phyloP scores from a whole-genome alignment of 2,888 invertebrate genomes.

The Hoplodrina ambigua region DNA sequence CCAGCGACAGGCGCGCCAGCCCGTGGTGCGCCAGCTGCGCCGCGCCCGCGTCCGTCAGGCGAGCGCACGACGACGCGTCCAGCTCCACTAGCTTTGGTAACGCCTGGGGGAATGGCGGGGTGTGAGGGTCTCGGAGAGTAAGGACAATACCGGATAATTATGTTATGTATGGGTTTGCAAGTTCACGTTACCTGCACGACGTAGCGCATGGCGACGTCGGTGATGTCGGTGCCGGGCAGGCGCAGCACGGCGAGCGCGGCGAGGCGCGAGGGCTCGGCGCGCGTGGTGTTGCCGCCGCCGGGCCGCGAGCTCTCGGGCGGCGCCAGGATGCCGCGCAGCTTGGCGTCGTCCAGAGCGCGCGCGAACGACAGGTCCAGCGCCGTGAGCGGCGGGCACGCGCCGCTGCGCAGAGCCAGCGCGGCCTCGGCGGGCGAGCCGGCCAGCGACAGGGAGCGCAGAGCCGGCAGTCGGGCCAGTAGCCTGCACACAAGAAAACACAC shows the following conservation, averaged over 20 bases:
- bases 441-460: slow-evolving; percentile 94
- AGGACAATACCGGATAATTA: too few species aligned
- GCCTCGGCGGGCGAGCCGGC: slow-evolving; percentile 94
- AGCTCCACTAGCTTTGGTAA: slow-evolving; percentile 93
- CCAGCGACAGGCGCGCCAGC: slow-evolving; percentile 94
- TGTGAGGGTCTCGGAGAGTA: too few species aligned
- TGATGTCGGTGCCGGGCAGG: slow-evolving; percentile 96
- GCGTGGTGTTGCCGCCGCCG: slow-evolving; percentile 82
- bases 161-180: too few species aligned
- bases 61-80: slow-evolving; percentile 96
- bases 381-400: slow-evolving; percentile 94
- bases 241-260: slow-evolving; percentile 94
- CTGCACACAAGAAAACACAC: slow-evolving; percentile 62
- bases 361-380: slow-evolving; percentile 96
- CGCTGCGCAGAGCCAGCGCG: slow-evolving; percentile 94
- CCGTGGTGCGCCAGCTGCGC: slow-evolving; percentile 95
- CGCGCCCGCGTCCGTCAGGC: slow-evolving; percentile 97
- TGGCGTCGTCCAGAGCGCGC: slow-evolving; percentile 95
- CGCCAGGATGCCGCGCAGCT: slow-evolving; percentile 95
- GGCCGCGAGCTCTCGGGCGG: slow-evolving; percentile 96
- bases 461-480: slow-evolving; percentile 95
- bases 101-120: slow-evolving; percentile 87
- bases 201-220: slow-evolving; percentile 94
- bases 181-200: slow-evolving; percentile 80
- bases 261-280: slow-evolving; percentile 89